Conservation (phyloP, 2,797 vertebrate genomes). For the Thripadectes ignobilis region DNA sequence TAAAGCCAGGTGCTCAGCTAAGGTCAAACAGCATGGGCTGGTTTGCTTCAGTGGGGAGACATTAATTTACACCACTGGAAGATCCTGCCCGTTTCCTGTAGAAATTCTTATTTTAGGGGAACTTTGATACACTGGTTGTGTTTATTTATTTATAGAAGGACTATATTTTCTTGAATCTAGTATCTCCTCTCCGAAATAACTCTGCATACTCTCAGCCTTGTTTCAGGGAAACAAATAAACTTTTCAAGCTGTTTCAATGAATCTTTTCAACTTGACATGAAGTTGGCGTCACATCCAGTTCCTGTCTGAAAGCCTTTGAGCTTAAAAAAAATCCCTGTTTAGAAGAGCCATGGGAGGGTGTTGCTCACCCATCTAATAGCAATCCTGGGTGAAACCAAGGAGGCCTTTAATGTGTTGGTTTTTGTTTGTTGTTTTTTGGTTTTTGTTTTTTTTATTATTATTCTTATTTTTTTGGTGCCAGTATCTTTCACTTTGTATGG, state of each 20-base stretch:
- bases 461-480: not conserved
- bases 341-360: not conserved
- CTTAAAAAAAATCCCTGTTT: not conserved
- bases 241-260: not conserved
- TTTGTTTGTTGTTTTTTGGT: not conserved
- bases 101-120: not conserved
- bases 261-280: not conserved
- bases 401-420: not conserved
- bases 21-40: not conserved
- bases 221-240: not conserved
- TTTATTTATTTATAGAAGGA: not conserved
- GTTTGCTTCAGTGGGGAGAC: not conserved
- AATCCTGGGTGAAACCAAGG: not conserved
- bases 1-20: not conserved
- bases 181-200: not conserved
- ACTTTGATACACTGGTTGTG: not conserved
- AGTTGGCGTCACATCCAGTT: not conserved
- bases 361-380: not conserved
- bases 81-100: not conserved
- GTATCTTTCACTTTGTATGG: not conserved
- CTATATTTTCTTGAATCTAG: not conserved
- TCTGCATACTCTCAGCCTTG: not conserved
- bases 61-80: not conserved
- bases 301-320: not conserved
- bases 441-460: not conserved